Percentiles rank a stretch among this genome's conserved stretches.
Evolutionary conservation across 2,113 vertebrate genomes (phyloP).

Genomic region (Gambusia affinis): DNA sequence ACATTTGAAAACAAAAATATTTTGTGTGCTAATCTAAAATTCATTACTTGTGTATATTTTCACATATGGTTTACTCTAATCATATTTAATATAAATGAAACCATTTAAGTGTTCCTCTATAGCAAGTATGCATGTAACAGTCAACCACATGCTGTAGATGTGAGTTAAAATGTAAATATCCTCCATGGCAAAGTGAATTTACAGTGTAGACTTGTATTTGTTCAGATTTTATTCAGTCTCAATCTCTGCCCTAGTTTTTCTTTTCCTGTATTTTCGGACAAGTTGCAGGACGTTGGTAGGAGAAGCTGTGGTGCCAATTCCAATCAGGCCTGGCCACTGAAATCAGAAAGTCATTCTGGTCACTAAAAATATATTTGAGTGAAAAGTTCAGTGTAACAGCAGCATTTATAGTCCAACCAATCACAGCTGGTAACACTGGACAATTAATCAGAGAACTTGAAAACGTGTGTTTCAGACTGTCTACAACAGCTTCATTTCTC

Average conservation of each 20-base stretch:
- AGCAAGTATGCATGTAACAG: neutral
- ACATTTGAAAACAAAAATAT: too few relatives aligned
- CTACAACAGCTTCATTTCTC: neutral
- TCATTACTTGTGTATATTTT: too few relatives aligned
- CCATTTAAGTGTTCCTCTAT: too few relatives aligned
- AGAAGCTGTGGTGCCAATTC: neutral
- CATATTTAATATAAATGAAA: too few relatives aligned
- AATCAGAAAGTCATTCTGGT: neutral
- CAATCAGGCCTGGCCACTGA: neutral
- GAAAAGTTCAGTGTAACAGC: neutral
- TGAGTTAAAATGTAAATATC: neutral
- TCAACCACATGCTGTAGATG: neutral
- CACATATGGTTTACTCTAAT: too few relatives aligned
- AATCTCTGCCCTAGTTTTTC: neutral
- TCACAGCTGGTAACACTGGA: neutral
- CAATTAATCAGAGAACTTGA: neutral
- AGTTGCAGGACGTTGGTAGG: neutral
- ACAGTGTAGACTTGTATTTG: too few relatives aligned
- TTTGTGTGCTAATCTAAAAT: too few relatives aligned
- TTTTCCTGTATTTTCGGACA: neutral
- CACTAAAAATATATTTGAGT: neutral
- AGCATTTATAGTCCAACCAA: neutral
- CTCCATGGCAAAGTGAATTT: neutral
- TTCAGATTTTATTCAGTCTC: too few relatives aligned
- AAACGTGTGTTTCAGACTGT: neutral